Conservation (phyloP, 2,797 vertebrate genomes). For the Peromyscus nudipes region DNA sequence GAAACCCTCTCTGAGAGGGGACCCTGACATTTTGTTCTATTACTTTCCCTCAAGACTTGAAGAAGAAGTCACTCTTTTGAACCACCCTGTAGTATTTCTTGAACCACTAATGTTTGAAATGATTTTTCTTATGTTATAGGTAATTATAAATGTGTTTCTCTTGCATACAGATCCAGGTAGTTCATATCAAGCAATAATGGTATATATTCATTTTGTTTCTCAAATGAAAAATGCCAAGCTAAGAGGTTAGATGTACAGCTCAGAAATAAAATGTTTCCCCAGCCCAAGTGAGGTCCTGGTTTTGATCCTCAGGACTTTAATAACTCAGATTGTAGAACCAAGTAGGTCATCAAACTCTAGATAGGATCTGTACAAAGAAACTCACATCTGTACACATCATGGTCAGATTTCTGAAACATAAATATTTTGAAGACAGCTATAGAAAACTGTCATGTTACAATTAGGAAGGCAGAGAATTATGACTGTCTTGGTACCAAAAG, state of each 20-base stretch:
- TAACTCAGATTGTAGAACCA: not conserved
- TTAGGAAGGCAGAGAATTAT: not conserved
- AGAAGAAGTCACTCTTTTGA: not conserved
- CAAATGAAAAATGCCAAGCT: not conserved
- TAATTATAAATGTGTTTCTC: not conserved
- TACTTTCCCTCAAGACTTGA: not conserved
- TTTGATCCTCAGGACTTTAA: not conserved
- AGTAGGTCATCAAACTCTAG: not conserved
- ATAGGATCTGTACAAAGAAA: not conserved
- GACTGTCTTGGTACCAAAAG: not conserved
- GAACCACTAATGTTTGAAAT: not conserved
- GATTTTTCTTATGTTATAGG: conserved; percentile 2
- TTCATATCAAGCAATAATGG: not conserved
- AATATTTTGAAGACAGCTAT: not conserved
- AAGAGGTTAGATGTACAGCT: no score
- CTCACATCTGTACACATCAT: not conserved
- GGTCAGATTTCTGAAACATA: not conserved
- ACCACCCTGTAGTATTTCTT: not conserved
- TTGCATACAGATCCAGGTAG: not conserved
- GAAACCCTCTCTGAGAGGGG: not conserved
- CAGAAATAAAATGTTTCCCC: not conserved
- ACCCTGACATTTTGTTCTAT: not conserved
- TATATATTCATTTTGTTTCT: not conserved
- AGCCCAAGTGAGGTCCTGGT: not conserved
- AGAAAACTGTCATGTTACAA: not conserved